Percentiles rank a stretch among this genome's conserved stretches.
These are phyloP conservation scores for Agonopterix subpropinquella DNA, from an alignment of 2,888 invertebrate genomes.

Conservation along the genomic window DNA sequence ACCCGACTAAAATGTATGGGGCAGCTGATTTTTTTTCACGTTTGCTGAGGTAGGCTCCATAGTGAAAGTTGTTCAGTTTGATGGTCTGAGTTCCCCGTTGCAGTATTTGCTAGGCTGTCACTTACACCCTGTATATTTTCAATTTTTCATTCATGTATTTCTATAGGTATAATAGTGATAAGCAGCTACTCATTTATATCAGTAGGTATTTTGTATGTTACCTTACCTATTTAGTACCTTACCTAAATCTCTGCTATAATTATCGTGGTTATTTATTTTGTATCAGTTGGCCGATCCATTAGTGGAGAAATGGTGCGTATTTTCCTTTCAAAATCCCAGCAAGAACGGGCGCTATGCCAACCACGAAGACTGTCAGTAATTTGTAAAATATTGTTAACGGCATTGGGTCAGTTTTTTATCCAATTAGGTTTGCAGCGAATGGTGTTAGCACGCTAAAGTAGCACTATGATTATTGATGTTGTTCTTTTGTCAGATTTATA, in stretches of 20 bases:
- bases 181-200: too few relatives aligned
- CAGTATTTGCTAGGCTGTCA: too few relatives aligned
- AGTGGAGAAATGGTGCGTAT: slow-evolving; percentile 34
- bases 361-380: slow-evolving; percentile 37
- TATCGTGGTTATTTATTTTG: slow-evolving; percentile 5
- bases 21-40: too few relatives aligned
- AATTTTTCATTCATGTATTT: too few relatives aligned
- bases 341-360: slow-evolving; percentile 47
- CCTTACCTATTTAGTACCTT: not conserved
- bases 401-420: not conserved
- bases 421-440: not conserved
- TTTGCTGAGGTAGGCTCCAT: too few relatives aligned
- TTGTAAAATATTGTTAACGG: slow-evolving; percentile 22
- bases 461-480: too few relatives aligned
- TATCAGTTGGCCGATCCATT: slow-evolving; percentile 29
- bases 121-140: too few relatives aligned
- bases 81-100: too few relatives aligned
- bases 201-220: not conserved
- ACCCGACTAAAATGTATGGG: too few relatives aligned
- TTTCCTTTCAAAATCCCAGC: slow-evolving; percentile 32
- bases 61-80: too few relatives aligned
- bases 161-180: too few relatives aligned
- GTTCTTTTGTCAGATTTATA: too few relatives aligned
- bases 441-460: not conserved
- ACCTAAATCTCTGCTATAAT: not conserved